These are phyloP conservation scores for Epizoanthus scotinus DNA, from an alignment of 92 coral and sea anemone species.

Conservation along the genomic window DNA sequence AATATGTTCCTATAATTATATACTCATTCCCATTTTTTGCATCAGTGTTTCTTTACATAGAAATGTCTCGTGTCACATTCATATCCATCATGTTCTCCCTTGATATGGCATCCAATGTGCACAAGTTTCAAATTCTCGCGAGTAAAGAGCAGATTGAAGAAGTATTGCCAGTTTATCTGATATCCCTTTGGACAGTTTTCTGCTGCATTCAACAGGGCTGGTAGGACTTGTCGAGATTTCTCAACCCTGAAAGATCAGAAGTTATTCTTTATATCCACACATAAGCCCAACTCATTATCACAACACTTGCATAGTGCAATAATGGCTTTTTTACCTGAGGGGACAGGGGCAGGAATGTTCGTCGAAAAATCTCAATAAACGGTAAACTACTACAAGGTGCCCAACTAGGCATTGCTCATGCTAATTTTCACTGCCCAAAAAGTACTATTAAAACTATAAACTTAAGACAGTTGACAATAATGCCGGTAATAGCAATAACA, in stretches of 20 bases:
- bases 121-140: slow-evolving; percentile 87
- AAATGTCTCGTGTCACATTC: slow-evolving; percentile 66
- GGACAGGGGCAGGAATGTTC: neutral
- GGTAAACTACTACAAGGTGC: neutral
- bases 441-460: too few relatives aligned
- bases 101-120: slow-evolving; percentile 90
- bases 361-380: neutral
- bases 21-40: neutral
- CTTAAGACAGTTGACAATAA: too few relatives aligned
- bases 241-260: slow-evolving; percentile 74
- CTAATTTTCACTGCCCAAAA: too few relatives aligned
- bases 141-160: slow-evolving; percentile 85
- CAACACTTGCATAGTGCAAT: too few relatives aligned
- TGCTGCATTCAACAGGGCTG: slow-evolving; percentile 72
- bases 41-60: slow-evolving; percentile 42
- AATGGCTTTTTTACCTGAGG: too few relatives aligned
- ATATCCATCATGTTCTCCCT: slow-evolving; percentile 82
- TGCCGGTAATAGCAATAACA: too few relatives aligned
- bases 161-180: slow-evolving; percentile 86
- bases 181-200: slow-evolving; percentile 76
- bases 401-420: too few relatives aligned
- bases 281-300: too few relatives aligned
- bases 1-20: too few relatives aligned
- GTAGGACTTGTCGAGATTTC: slow-evolving; percentile 89
- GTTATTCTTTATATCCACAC: neutral